These are phyloP conservation scores for Montipora efflorescens DNA, from an alignment of 64 coral and sea anemone genomes.

Conservation along the genomic window DNA sequence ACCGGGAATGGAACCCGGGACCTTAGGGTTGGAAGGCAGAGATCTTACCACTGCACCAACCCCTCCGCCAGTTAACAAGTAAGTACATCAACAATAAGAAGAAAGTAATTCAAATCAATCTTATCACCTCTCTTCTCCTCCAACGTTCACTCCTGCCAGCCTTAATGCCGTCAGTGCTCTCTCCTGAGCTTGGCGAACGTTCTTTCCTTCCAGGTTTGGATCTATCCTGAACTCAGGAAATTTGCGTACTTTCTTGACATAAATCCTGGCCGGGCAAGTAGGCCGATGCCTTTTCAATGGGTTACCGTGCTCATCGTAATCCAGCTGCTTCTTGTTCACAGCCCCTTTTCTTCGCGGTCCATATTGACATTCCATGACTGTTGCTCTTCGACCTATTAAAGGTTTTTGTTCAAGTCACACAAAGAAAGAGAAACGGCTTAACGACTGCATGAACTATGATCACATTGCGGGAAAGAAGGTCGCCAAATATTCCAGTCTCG, in stretches of 20 bases:
- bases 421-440: too few relatives aligned
- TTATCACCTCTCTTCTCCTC: constrained; percentile 92
- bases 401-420: not conserved
- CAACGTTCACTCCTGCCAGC: constrained; percentile 80
- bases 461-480: too few relatives aligned
- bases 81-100: not conserved
- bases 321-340: constrained; percentile 80
- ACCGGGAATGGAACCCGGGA: too few relatives aligned
- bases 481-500: too few relatives aligned
- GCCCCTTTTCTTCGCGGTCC: constrained; percentile 95
- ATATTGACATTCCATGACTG: constrained; percentile 99
- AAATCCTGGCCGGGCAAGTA: constrained; percentile 98
- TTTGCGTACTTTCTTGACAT: constrained; percentile 96
- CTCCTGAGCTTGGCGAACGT: constrained; percentile 92
- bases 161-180: constrained; percentile 92
- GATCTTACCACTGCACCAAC: too few relatives aligned
- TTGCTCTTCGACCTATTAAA: constrained; percentile 85
- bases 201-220: constrained; percentile 83
- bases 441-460: too few relatives aligned
- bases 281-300: constrained; percentile 89
- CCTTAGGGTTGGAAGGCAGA: too few relatives aligned
- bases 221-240: constrained; percentile 99
- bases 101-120: not conserved
- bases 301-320: constrained; percentile 67
- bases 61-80: not conserved